A percentile compares a stretch with the other conserved stretches of the same genome.
These are phyloP conservation scores for Haliclystus octoradiatus DNA, from an alignment of 30 jellyfish, hydroid and myxozoan species.

Conservation along the genomic window DNA sequence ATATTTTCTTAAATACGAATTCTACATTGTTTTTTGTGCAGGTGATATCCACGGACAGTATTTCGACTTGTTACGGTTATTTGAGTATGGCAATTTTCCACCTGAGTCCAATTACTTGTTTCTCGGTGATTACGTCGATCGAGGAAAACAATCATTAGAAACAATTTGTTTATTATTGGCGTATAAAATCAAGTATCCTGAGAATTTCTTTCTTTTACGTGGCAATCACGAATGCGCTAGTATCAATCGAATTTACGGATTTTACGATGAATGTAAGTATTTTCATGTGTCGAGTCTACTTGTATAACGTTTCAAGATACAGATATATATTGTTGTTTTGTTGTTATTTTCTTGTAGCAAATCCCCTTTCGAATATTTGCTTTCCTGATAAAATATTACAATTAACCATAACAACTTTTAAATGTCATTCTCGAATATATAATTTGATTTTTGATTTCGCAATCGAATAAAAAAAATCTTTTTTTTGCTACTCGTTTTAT, in stretches of 20 bases:
- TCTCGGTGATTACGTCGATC: conserved; percentile 99
- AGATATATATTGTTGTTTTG: too few relatives aligned
- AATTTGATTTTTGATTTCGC: too few relatives aligned
- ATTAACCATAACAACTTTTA: too few relatives aligned
- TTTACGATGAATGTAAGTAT: conserved; percentile 95
- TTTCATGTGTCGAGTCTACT: too few relatives aligned
- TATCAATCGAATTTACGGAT: conserved; percentile 93
- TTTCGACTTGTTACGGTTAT: conserved; percentile 80
- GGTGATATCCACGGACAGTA: conserved; percentile 99
- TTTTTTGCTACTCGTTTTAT: too few relatives aligned
- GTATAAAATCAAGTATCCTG: conserved; percentile 96
- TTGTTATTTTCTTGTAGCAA: background rate
- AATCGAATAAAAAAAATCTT: too few relatives aligned
- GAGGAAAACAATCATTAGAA: conserved; percentile 98
- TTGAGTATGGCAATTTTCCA: conserved; percentile 98
- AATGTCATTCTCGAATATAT: too few relatives aligned
- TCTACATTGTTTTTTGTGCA: too few relatives aligned
- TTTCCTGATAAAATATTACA: too few relatives aligned
- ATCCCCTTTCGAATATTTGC: background rate
- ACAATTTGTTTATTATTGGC: conserved; percentile 86
- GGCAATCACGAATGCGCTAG: conserved; percentile 99
- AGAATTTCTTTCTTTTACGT: conserved; percentile 86
- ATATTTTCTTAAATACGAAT: too few relatives aligned
- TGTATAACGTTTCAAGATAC: too few relatives aligned
- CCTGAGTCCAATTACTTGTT: conserved; percentile 95